Percentiles rank a stretch among this genome's conserved stretches.
These are phyloP conservation scores for Drosophila obscura DNA, from an alignment of 1,140 invertebrate genomes.

Conservation along the genomic window DNA sequence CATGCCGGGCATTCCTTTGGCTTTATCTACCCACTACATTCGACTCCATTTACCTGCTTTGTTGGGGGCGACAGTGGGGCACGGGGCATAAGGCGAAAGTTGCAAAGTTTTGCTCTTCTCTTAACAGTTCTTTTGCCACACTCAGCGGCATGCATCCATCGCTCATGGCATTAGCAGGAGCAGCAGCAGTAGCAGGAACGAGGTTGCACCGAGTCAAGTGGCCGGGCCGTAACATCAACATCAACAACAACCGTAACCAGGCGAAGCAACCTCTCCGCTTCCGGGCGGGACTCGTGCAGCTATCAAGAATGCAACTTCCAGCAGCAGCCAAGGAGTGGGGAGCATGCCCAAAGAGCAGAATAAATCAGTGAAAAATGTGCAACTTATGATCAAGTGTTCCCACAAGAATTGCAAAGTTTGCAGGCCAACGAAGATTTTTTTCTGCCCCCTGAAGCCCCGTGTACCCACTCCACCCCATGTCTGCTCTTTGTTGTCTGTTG, in stretches of 20 bases:
- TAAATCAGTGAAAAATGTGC: conserved; percentile 78
- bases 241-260: conserved; percentile 25
- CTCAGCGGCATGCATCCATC: conserved; percentile 29
- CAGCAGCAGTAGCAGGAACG: not conserved
- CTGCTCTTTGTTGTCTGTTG: conserved; percentile 69
- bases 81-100: conserved; percentile 2
- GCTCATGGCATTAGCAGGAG: conserved; percentile 22
- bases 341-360: conserved; percentile 33
- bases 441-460: not conserved
- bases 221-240: conserved; percentile 45
- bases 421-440: conserved; percentile 32
- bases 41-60: too few relatives aligned
- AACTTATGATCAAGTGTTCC: conserved; percentile 82
- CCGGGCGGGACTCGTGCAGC: conserved; percentile 13
- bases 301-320: conserved; percentile 19
- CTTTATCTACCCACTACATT: conserved; percentile 8
- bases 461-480: not conserved
- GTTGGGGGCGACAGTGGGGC: too few relatives aligned
- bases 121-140: conserved; percentile 10
- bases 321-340: not conserved
- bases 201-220: conserved; percentile 47
- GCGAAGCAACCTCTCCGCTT: conserved; percentile 32
- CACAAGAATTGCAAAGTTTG: conserved; percentile 80
- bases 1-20: conserved; percentile 29
- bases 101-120: conserved; percentile 12